Conservation (phyloP, 2,888 invertebrate genomes). For the Eupithecia abbreviata region DNA sequence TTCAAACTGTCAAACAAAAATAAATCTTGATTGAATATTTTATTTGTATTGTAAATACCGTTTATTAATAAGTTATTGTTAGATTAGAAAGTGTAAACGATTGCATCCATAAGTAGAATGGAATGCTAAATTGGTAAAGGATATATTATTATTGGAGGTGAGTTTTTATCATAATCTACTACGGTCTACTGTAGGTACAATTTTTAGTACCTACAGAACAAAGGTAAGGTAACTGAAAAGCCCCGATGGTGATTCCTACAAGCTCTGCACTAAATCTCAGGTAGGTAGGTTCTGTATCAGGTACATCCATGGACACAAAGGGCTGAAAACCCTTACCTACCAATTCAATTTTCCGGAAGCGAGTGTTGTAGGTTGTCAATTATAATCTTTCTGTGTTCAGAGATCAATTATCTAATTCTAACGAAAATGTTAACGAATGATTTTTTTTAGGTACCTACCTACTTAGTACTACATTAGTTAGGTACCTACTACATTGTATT, state of each 20-base stretch:
- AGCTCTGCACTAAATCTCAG: not conserved
- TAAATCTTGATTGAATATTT: not conserved
- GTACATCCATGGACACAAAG: not conserved
- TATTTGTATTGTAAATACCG: not conserved
- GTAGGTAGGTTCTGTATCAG: no score
- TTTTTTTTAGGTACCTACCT: no score
- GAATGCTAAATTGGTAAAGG: not conserved
- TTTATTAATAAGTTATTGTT: not conserved
- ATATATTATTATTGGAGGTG: not conserved
- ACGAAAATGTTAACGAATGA: not conserved
- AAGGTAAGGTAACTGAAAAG: no score
- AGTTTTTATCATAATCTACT: not conserved
- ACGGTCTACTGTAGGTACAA: not conserved
- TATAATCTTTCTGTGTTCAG: not conserved
- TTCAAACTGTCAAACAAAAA: slow-evolving; percentile 7
- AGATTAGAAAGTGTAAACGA: not conserved
- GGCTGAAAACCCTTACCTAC: no score
- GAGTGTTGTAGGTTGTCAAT: no score
- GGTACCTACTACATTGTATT: no score
- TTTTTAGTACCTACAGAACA: no score
- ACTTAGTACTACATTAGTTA: not conserved
- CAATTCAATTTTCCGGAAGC: no score
- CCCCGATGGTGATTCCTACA: not conserved
- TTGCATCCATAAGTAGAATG: not conserved
- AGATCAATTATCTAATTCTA: not conserved